Percentiles rank a stretch among this genome's conserved stretches.
Evolutionary conservation across 1,140 invertebrate species (phyloP).

Genomic region (Apis dorsata): DNA sequence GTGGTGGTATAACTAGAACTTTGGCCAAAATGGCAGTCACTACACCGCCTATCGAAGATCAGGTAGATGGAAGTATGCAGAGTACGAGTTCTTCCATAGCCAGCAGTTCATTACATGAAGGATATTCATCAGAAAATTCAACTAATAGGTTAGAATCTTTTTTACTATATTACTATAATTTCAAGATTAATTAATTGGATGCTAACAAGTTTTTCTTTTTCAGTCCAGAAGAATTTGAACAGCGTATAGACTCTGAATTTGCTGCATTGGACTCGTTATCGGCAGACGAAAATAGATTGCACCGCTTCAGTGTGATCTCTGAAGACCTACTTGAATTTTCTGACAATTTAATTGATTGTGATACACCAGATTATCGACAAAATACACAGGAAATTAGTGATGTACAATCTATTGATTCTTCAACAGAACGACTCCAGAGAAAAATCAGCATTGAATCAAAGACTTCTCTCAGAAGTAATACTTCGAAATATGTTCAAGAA

Average conservation of each 20-base stretch:
- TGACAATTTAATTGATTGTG: slow-evolving; percentile 71
- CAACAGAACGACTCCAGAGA: slow-evolving; percentile 19
- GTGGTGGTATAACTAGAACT: slow-evolving; percentile 82
- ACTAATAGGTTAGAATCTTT: slow-evolving; percentile 66
- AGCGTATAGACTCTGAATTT: slow-evolving; percentile 84
- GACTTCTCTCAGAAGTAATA: slow-evolving; percentile 26
- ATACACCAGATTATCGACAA: slow-evolving; percentile 42
- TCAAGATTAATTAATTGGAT: background rate
- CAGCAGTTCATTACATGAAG: slow-evolving; percentile 45
- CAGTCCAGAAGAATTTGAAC: slow-evolving; percentile 81
- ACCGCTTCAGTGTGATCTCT: slow-evolving; percentile 70
- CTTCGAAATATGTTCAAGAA: slow-evolving; percentile 40
- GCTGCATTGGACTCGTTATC: slow-evolving; percentile 83
- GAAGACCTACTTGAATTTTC: slow-evolving; percentile 75
- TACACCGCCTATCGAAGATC: slow-evolving; percentile 70
- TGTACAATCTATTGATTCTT: slow-evolving; percentile 33
- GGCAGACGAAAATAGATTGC: slow-evolving; percentile 70
- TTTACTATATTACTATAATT: background rate
- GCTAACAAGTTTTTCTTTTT: slow-evolving; percentile 41
- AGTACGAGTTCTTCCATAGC: slow-evolving; percentile 44
- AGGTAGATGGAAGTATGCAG: slow-evolving; percentile 70
- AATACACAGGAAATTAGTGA: slow-evolving; percentile 37
- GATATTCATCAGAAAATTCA: slow-evolving; percentile 53
- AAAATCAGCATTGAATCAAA: slow-evolving; percentile 59
- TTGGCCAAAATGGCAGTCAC: slow-evolving; percentile 82